Percentiles rank a stretch among this genome's conserved stretches.
Conservation (phyloP, 2,888 invertebrate genomes). For the Papilio elwesi region DNA sequence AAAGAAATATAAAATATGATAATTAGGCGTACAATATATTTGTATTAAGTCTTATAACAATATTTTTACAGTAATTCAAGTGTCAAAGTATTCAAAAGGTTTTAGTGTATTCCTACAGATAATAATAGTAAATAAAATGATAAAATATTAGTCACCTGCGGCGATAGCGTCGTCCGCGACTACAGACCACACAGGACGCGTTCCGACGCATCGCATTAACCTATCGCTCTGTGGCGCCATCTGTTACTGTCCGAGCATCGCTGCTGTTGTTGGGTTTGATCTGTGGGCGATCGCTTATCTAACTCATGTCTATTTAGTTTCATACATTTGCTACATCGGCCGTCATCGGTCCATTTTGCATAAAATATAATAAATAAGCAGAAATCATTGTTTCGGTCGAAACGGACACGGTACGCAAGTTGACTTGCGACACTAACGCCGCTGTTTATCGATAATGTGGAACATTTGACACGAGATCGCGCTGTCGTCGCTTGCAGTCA, state of each 20-base stretch:
- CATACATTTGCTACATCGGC: conserved; percentile 21
- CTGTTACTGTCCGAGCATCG: conserved; percentile 23
- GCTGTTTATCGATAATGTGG: conserved; percentile 30
- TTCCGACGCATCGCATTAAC: conserved; percentile 28
- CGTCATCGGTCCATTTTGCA: not conserved
- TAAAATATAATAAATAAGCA: no score
- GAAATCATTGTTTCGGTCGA: not conserved
- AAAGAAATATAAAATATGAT: no score
- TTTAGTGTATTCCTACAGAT: conserved; percentile 18
- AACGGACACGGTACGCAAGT: not conserved
- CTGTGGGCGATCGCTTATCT: conserved; percentile 28
- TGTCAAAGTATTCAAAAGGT: conserved; percentile 7
- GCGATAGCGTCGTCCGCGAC: conserved; percentile 15
- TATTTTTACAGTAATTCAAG: not conserved
- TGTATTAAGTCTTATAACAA: not conserved
- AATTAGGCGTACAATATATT: no score
- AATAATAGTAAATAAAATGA: conserved; percentile 28
- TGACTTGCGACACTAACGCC: conserved; percentile 27
- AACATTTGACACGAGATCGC: conserved; percentile 29
- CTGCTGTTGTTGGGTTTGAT: conserved; percentile 4
- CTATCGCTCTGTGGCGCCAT: conserved; percentile 20
- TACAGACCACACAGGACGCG: conserved; percentile 36
- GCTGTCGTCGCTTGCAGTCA: conserved; percentile 32
- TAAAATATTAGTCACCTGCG: conserved; percentile 31
- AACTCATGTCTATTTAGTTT: not conserved